Base-by-base conservation (phyloP, 2,888 invertebrate genomes). In the Synergus japonicus region DNA sequence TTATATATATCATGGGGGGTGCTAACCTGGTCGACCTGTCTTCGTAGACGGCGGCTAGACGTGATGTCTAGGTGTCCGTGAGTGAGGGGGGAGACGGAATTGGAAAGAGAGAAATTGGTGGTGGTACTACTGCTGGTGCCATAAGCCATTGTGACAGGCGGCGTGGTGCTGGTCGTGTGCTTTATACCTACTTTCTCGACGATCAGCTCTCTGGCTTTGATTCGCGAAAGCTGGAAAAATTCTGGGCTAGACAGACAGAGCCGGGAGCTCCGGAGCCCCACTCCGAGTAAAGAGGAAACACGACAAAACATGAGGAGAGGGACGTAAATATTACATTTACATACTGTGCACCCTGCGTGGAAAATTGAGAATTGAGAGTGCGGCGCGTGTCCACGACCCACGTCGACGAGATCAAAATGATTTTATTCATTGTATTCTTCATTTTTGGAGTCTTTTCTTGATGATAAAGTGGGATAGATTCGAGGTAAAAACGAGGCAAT, bases 61-160 rank as follows among this genome's bases (percentile, higher is more conserved):
- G 54, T 73, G 41, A 73, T 63, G 79, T 64, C 54, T 58, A 54
- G 64, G 65, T 43, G 73, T 60, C 37, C 49, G 49, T 73, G 41
- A 58, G 66, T 13, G 58, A 65, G 63, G 37, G 76, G 46, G 49
- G 60, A 67, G 10, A 22, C 65, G 37, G 63, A 54, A 65, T 64
- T n/a, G 1, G 64, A 79, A 76, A 78, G 41, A 76, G 65, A 46
- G 66, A 67, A 67, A 66, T 54, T 43, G 67, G 77, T 77, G 78
- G 76, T 77, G 76, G 78, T 69, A 78, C 78, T 76, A 65, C 73
- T 78, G n/a, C n/a, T n/a, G n/a, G n/a, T n/a, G n/a, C n/a, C n/a
- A n/a, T n/a, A n/a, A n/a, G 81, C 81, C 79, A 79, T 79, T 79
- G 79, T 78, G 81, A 73, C 67, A 73, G 76, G 69, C 65, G 76